Conservation (phyloP, 2,113 vertebrate genomes). For the Progne subis region DNA sequence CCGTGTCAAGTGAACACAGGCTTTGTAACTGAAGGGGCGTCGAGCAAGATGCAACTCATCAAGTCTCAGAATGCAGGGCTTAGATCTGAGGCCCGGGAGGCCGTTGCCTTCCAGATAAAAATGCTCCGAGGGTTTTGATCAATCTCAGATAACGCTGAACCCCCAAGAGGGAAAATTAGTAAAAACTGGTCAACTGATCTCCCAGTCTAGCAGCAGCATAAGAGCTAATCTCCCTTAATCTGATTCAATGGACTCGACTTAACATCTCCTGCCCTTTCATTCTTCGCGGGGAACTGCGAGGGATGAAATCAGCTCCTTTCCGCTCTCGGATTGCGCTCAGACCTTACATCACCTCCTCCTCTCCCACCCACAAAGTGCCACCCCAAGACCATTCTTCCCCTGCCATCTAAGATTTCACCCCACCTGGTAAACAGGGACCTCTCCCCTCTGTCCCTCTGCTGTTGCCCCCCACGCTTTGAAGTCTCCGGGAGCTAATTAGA, state of each 20-base stretch:
- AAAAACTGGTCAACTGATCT: constrained; percentile 25
- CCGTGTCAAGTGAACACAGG: constrained; percentile 27
- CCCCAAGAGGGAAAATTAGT: constrained; percentile 53
- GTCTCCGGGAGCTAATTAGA: constrained; percentile 20
- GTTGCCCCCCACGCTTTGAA: background rate
- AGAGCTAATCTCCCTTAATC: constrained; percentile 21
- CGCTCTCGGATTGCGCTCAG: background rate
- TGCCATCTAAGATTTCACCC: background rate
- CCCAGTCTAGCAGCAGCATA: background rate
- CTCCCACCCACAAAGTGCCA: background rate
- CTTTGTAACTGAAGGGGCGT: constrained; percentile 19
- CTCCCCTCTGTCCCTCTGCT: background rate
- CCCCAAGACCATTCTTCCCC: background rate
- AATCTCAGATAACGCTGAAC: constrained; percentile 23
- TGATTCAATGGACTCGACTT: constrained; percentile 4
- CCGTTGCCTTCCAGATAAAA: constrained; percentile 23
- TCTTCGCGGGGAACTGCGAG: background rate
- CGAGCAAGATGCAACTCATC: constrained; percentile 22
- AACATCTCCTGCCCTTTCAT: constrained; percentile 50
- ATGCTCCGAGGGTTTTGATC: constrained; percentile 33
- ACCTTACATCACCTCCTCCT: background rate
- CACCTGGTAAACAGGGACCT: background rate
- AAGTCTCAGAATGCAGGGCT: constrained; percentile 14
- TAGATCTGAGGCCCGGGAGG: background rate
- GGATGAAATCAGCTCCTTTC: constrained; percentile 49